Evolutionary conservation across 2,113 vertebrate genomes (phyloP).

Genomic region (Charina bottae): DNA sequence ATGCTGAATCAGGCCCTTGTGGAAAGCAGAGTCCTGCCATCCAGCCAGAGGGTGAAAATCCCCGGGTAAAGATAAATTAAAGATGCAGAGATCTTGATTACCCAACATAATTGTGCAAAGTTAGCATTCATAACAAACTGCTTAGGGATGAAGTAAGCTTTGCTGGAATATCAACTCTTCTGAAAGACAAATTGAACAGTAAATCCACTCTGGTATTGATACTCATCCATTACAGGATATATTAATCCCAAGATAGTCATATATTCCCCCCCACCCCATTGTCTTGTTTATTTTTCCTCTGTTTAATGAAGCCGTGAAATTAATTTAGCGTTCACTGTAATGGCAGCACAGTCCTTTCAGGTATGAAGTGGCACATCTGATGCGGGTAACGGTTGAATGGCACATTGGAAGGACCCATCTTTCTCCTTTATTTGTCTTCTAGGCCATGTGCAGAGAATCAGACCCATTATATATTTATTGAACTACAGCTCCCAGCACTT

Average conservation of each 20-base stretch:
- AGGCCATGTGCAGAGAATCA: too few species aligned
- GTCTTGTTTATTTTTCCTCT: not conserved
- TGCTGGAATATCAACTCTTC: not conserved
- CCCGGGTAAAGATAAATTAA: not conserved
- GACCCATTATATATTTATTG: too few species aligned
- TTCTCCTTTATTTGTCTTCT: not conserved
- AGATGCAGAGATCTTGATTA: not conserved
- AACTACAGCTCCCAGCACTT: too few species aligned
- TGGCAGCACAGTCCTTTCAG: not conserved
- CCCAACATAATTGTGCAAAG: constrained; percentile 1
- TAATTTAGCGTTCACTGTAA: not conserved
- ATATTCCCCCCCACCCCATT: not conserved
- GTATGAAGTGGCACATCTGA: not conserved
- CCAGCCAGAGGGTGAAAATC: not conserved
- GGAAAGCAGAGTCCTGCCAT: not conserved
- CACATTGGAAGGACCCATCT: not conserved
- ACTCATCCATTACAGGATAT: not conserved
- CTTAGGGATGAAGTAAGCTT: not conserved
- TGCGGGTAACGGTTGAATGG: too few species aligned
- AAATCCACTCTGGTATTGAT: not conserved
- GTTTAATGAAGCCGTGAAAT: not conserved
- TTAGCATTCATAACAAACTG: not conserved
- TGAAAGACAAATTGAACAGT: not conserved
- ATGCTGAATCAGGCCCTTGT: not conserved
- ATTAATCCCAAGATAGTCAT: not conserved